These are phyloP conservation scores for Syngnathus floridae DNA, from an alignment of 2,113 vertebrate genomes.

Conservation along the genomic window DNA sequence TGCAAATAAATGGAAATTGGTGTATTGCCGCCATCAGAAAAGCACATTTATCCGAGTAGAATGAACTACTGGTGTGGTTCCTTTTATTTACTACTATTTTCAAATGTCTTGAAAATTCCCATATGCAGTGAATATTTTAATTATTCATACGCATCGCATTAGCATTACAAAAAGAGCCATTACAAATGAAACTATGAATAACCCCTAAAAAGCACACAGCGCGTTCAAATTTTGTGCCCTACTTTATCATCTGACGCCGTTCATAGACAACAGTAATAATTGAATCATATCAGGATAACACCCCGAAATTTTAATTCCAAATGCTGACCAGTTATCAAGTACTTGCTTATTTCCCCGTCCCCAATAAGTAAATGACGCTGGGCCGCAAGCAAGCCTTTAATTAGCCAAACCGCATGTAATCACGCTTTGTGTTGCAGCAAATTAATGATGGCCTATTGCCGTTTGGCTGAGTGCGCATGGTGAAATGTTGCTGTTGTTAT, in stretches of 20 bases:
- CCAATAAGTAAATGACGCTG: conserved; percentile 6
- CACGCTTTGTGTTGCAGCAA: conserved; percentile 37
- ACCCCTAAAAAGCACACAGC: neutral
- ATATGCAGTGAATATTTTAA: neutral
- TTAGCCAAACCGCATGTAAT: conserved; percentile 33
- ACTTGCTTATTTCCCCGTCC: neutral
- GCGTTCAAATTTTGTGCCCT: neutral
- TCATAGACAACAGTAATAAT: neutral
- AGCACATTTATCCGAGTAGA: neutral
- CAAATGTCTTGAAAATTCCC: neutral
- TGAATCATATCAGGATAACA: neutral
- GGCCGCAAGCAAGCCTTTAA: conserved; percentile 27
- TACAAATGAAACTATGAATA: neutral
- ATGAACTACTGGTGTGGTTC: neutral
- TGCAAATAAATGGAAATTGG: neutral
- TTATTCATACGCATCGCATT: neutral
- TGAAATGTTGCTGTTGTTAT: conserved; percentile 31
- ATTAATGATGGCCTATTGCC: conserved; percentile 36
- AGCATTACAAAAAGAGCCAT: neutral
- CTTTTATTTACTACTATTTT: neutral
- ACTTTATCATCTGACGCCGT: neutral
- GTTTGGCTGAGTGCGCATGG: neutral
- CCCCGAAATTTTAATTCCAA: neutral
- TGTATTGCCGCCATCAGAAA: neutral
- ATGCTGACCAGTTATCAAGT: neutral